Evolutionary conservation across 2,113 vertebrate genomes (phyloP).

Genomic region (Pteropus alecto): DNA sequence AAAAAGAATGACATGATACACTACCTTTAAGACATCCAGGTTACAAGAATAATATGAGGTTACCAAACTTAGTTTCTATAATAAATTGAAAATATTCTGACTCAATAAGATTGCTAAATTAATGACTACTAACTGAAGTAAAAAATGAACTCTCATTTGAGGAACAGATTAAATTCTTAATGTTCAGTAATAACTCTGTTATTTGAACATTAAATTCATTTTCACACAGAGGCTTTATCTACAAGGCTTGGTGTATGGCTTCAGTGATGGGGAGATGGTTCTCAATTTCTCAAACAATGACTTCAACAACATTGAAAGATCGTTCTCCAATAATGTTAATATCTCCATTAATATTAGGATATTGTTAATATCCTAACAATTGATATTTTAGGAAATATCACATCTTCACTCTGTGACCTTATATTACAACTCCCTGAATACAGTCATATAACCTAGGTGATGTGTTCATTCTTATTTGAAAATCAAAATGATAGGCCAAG

Average conservation of each 20-base stretch:
- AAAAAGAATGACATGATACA: background rate
- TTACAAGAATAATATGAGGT: background rate
- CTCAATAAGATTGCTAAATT: background rate
- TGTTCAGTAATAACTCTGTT: background rate
- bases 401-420: background rate
- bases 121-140: background rate
- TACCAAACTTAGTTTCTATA: background rate
- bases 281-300: background rate
- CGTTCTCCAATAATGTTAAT: background rate
- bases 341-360: background rate
- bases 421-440: background rate
- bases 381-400: background rate
- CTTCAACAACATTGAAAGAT: background rate
- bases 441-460: background rate
- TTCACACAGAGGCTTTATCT: background rate
- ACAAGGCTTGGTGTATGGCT: background rate
- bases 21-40: background rate
- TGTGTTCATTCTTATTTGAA: background rate
- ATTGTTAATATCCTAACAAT: background rate
- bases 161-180: background rate
- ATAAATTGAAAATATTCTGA: background rate
- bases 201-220: background rate
- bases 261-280: background rate
- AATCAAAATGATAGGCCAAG: background rate
- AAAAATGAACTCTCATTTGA: slow-evolving; percentile 15